These are phyloP conservation scores for Hyphantria cunea DNA, from an alignment of 1,140 invertebrate species.

Conservation along the genomic window DNA sequence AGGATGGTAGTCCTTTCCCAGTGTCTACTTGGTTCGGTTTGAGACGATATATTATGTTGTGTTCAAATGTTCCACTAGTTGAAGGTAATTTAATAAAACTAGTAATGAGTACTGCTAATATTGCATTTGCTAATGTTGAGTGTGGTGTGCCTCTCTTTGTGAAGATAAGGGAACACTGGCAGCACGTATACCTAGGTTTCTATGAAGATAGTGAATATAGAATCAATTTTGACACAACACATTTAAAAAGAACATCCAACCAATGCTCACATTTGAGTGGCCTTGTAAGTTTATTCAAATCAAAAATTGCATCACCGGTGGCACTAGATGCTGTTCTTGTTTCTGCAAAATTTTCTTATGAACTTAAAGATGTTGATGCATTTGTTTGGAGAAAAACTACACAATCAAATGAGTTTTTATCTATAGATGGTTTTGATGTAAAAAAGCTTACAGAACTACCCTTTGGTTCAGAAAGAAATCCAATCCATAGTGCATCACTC, in stretches of 20 bases:
- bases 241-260: conserved; percentile 90
- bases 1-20: conserved; percentile 80
- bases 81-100: conserved; percentile 93
- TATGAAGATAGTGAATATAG: conserved; percentile 88
- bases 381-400: conserved; percentile 84
- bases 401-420: conserved; percentile 88
- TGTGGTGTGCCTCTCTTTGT: conserved; percentile 94
- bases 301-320: conserved; percentile 86
- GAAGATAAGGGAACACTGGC: conserved; percentile 91
- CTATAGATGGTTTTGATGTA: conserved; percentile 83
- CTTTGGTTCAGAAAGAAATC: conserved; percentile 92
- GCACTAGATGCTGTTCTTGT: conserved; percentile 86
- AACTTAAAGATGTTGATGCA: conserved; percentile 85
- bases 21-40: conserved; percentile 90
- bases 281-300: conserved; percentile 90
- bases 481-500: conserved; percentile 89
- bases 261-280: conserved; percentile 92
- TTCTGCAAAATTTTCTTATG: conserved; percentile 92
- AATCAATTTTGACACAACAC: conserved; percentile 94
- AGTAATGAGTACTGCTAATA: conserved; percentile 91
- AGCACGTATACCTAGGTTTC: conserved; percentile 91
- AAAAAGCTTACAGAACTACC: conserved; percentile 85
- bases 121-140: conserved; percentile 91
- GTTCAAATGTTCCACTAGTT: conserved; percentile 84
- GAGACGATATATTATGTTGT: conserved; percentile 91